Base-by-base conservation (phyloP, 2,113 vertebrate species). In the Manacus vitellinus region DNA sequence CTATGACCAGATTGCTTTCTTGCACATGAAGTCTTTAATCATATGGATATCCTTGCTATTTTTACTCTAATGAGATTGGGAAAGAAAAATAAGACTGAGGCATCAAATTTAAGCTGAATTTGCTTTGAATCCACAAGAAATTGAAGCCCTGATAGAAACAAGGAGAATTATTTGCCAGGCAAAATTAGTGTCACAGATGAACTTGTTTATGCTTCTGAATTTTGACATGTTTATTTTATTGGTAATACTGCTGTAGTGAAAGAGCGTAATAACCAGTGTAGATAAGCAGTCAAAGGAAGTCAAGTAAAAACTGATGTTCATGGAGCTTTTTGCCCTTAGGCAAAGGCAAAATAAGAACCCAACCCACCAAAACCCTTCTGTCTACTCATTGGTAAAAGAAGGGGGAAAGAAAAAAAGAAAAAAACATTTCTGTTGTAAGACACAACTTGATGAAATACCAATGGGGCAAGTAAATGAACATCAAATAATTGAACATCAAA, bases 31-130 rank as follows among this genome's bases (percentile, higher is more conserved):
- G 95, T 94, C 95, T 96, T 97, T 93, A 97, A 94, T 97, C 74
- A 86, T 95, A 86, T 95, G 94, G 94, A 96, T 96, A 96, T 65
- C 58, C 86, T 66, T 94, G 92, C 95, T 96, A 94, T 96, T 96
- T 97, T 97, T 96, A 95, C 93, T 94, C 97, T 97, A 95, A 97
- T 97, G 95, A 97, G 96, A 97, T 86, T 80, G 91, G 76, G 94
- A 89, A 95, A 92, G 94, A 96, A 96, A 89, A 92, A 94, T 94
- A 96, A 96, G 94, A 93, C 65, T 4, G 89, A 94, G 46, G 76
- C 97, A 95, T 94, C 86, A 94, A 95, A 95, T 91, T 92, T 92
- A 95, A 88, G 92, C 89, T 88, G 72, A 96, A 97, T 91, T 95
- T 97, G 91, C 95, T 97, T 96, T 95, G 88, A 95, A 97, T 98